These are phyloP conservation scores for Furnarius figulus DNA, from an alignment of 2,113 vertebrate genomes.

Conservation along the genomic window DNA sequence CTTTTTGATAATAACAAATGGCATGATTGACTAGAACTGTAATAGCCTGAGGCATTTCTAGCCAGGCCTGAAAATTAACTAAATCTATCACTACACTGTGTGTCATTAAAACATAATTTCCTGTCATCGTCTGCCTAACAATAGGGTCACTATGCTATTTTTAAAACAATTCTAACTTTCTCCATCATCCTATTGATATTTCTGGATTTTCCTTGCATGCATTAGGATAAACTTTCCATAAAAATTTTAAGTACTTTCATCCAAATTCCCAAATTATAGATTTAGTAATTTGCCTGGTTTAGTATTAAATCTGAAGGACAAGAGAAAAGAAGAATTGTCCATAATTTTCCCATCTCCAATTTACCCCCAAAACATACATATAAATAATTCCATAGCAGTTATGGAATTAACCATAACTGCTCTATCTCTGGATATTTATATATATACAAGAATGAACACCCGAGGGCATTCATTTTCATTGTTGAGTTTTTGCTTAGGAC, in stretches of 20 bases:
- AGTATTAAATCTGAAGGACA: neutral
- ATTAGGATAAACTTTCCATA: neutral
- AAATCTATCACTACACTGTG: neutral
- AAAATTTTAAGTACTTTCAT: neutral
- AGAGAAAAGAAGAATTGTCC: neutral
- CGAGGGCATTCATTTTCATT: neutral
- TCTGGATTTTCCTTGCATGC: neutral
- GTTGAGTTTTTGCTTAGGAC: neutral
- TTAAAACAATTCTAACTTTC: neutral
- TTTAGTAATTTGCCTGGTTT: neutral
- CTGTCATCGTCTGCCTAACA: neutral
- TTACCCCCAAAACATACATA: fast-evolving
- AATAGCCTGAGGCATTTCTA: neutral
- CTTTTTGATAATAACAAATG: constrained; percentile 17
- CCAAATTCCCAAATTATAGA: neutral
- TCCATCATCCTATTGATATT: neutral
- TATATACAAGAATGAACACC: fast-evolving
- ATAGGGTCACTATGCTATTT: neutral
- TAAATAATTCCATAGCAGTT: neutral
- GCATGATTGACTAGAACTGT: neutral
- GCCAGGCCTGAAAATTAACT: constrained; percentile 18
- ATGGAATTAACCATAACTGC: neutral
- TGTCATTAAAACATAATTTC: neutral
- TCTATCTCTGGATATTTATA: neutral
- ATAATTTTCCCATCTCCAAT: neutral